Base-by-base conservation (phyloP, 1,140 invertebrate species). In the Drosophila sp. region DNA sequence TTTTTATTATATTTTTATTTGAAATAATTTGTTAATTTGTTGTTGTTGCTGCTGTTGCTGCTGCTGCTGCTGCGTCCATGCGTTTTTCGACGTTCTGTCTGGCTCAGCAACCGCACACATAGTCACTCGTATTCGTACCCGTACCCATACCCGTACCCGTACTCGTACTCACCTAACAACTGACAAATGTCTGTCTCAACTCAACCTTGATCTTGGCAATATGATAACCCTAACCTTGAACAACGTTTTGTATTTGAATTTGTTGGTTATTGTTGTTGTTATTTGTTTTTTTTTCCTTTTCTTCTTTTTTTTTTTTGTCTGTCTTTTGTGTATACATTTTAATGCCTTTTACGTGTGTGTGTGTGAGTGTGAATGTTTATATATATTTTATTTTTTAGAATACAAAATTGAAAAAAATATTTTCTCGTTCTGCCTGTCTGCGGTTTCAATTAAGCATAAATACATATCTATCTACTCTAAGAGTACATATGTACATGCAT, bases 141-240 rank as follows among this genome's bases (percentile, higher is more conserved):
- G 66, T 50, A 67, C 64, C 55, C 11, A 33, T 25, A 55, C 58
- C 17, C 62, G 50, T 35, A 64, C 65, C 60, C 57, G 62, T 60
- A 58, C 38, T 23, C 33, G 65, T 32, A 60, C 23, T 56, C 54
- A 78, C 60, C 47, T 66, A 72, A 50, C 56, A 69, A 72, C 80
- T 70, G 70, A 74, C 69, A 79, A 76, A 76, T 62, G 73, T 79
- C 66, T 69, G 70, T 76, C 62, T 71, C 56, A 62, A 74, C 11
- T 70, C 11, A 66, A 72, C 83, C 83, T 87, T 87, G 83, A 87
- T 87, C 83, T 87, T 87, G 83, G 83, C 80, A 87, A 87, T 80
- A 86, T 87, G 83, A 87, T 87, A 87, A 87, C 83, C 78, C 83
- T 87, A 89, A 87, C 83, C 84, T 87, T 87, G 83, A 87, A 70